Evolutionary conservation across 2,888 invertebrate genomes (phyloP).

Genomic region (Megalurothrips usitatus): DNA sequence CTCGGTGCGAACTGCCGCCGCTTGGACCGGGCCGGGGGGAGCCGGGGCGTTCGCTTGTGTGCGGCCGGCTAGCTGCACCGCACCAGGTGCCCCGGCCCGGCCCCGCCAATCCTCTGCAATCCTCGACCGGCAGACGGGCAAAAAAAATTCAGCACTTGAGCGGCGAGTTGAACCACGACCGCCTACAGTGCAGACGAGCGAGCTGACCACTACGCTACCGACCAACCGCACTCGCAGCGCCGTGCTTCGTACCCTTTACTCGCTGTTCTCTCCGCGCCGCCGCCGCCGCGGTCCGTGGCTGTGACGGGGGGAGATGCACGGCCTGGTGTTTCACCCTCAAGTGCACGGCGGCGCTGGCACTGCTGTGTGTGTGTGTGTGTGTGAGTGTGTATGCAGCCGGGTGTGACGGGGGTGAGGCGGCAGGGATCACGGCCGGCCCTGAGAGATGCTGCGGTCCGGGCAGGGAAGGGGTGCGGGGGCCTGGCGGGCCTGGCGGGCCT

Average conservation of each 20-base stretch:
- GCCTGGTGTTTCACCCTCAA: background rate
- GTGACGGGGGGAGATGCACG: conserved; percentile 2
- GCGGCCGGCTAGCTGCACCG: too few species aligned
- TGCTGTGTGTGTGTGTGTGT: background rate
- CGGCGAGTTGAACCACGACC: too few species aligned
- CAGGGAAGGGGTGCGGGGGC: background rate
- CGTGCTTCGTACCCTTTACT: too few species aligned
- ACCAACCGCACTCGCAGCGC: too few species aligned
- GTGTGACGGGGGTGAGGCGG: background rate
- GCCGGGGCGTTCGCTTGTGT: background rate
- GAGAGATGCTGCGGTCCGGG: conserved; percentile 9
- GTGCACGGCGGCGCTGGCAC: background rate
- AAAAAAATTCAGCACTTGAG: too few species aligned
- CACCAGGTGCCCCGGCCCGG: too few species aligned
- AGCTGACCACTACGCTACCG: too few species aligned
- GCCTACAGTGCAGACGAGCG: too few species aligned
- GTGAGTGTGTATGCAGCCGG: background rate
- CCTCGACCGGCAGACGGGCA: too few species aligned
- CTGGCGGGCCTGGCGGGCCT: background rate
- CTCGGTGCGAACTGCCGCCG: conserved; percentile 18
- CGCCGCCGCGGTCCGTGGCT: background rate
- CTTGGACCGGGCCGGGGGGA: background rate
- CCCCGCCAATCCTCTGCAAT: too few species aligned
- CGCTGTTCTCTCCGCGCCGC: background rate
- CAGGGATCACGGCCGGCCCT: background rate